Evolutionary conservation across 1,140 invertebrate species (phyloP), one percentile per base, ranked within the genome.

Genomic region (Drosophila sturtevanti): DNA sequence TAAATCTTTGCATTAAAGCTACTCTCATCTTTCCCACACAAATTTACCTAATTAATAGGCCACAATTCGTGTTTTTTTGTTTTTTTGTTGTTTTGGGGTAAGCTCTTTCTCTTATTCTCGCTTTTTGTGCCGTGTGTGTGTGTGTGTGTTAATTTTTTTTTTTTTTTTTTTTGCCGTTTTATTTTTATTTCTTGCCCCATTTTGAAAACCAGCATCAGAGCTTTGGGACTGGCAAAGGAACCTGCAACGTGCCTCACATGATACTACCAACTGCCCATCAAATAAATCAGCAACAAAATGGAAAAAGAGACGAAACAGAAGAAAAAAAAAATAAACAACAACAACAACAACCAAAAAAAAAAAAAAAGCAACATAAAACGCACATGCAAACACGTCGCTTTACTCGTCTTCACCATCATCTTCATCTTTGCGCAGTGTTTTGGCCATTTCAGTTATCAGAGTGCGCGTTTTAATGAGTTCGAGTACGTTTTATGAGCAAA

Each of bases 391-490:
- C 82, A 86, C 68, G 82, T 86, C 66, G 76, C 62, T 48, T 48
- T 9, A 11, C 37, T 56, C 34, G 51, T 18, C 34, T 41, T 52
- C 63, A 38, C 56, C 54, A 56, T 65, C 54, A 58, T 63, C 56
- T 67, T 59, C 72, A 66, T 82, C 44, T 63, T 52, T 56, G 60
- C 65, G 16, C 41, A 48, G 16, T 35, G 61, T 63, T 63, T 74
- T 63, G 70, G 82, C 84, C 84, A 82, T 87, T 81, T 87, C 84
- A 81, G 79, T 87, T 87, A 87, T 87, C 82, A 87, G 79, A 89
- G 84, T 87, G 82, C 84, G 82, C 82, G 82, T 87, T 87, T 87
- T 87, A 87, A 87, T 87, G 82, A 87, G 84, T 87, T 87, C 82
- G 82, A 87, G 82, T 87, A 87, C 82, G 82, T 87, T 87, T 89